Evolutionary conservation across 2,797 vertebrate genomes (phyloP).

Genomic region (Psittacula echo): DNA sequence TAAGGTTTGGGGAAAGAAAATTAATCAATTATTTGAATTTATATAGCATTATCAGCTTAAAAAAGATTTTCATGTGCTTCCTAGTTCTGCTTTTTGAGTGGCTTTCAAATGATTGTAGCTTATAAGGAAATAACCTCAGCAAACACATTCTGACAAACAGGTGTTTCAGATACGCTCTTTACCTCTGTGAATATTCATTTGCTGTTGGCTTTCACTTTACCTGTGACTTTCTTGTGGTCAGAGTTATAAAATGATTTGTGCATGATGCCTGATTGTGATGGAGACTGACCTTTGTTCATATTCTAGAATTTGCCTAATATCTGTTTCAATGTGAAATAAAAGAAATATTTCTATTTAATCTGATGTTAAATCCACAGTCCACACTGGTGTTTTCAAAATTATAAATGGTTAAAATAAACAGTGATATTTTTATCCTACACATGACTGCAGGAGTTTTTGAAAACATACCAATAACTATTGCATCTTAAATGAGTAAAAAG

Average conservation of each 20-base stretch:
- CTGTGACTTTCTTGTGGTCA: neutral
- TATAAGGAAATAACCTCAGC: neutral
- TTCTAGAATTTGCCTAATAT: neutral
- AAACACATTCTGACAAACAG: neutral
- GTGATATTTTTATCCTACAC: neutral
- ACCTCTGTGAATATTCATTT: neutral
- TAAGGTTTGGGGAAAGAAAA: neutral
- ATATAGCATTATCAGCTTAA: neutral
- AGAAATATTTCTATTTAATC: neutral
- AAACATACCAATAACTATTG: accelerated
- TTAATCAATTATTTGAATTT: neutral
- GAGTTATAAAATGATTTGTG: neutral
- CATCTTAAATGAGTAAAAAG: neutral
- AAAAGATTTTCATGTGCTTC: neutral
- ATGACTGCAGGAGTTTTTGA: neutral
- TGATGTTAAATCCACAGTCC: neutral
- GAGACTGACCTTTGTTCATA: neutral
- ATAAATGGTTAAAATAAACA: neutral
- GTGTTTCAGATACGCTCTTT: neutral
- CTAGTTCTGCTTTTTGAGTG: neutral
- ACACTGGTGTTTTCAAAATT: neutral
- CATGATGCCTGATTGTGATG: neutral
- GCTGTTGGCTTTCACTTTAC: neutral
- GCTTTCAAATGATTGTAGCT: neutral
- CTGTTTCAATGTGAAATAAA: neutral